These are phyloP conservation scores for Akabosia matsudoensis DNA, from an alignment of 1,140 invertebrate genomes.

Conservation along the genomic window DNA sequence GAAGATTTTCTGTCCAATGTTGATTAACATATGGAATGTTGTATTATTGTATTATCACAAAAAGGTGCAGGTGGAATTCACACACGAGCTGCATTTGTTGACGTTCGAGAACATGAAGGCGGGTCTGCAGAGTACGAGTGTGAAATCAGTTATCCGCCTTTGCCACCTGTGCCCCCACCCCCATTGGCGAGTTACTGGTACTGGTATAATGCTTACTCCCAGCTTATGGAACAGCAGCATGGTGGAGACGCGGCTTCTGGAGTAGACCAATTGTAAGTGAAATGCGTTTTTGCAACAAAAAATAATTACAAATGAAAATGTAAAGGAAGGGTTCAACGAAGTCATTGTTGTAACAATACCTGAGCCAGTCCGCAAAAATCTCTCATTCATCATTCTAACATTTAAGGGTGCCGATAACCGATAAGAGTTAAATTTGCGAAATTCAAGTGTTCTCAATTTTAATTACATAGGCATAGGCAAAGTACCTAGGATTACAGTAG, in stretches of 20 bases:
- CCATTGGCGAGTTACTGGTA: slow-evolving; percentile 35
- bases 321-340: too few relatives aligned
- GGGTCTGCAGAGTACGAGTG: slow-evolving; percentile 27
- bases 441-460: too few relatives aligned
- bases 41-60: neutral
- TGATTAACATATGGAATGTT: neutral
- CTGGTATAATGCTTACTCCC: slow-evolving; percentile 42
- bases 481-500: too few relatives aligned
- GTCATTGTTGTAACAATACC: too few relatives aligned
- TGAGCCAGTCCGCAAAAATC: too few relatives aligned
- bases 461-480: too few relatives aligned
- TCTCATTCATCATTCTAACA: too few relatives aligned
- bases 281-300: neutral
- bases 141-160: slow-evolving; percentile 38
- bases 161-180: slow-evolving; percentile 28
- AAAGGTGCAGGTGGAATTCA: slow-evolving; percentile 16
- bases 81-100: slow-evolving; percentile 35
- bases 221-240: slow-evolving; percentile 11
- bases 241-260: neutral
- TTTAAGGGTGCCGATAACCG: too few relatives aligned
- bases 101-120: slow-evolving; percentile 23
- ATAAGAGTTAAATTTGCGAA: too few relatives aligned
- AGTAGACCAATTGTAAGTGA: neutral
- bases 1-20: neutral
- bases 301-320: too few relatives aligned